Evolutionary conservation across 2,888 invertebrate genomes (phyloP).

Genomic region (Azorinus chamasolen): DNA sequence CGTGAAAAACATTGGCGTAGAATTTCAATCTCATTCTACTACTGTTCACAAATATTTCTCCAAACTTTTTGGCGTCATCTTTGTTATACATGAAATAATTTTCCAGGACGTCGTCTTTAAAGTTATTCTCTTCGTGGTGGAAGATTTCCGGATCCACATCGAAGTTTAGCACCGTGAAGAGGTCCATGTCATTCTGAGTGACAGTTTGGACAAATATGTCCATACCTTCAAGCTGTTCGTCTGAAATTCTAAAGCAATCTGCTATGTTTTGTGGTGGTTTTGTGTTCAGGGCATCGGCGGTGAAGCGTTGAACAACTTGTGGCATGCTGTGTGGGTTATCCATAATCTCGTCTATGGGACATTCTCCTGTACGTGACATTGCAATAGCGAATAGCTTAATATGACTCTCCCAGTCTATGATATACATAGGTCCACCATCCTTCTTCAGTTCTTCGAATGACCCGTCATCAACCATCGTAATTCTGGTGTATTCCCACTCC

Average conservation of each 20-base stretch:
- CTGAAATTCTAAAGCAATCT: background rate
- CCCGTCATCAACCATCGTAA: constrained; percentile 9
- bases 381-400: no score
- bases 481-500: constrained; percentile 6
- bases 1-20: constrained; percentile 19
- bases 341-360: background rate
- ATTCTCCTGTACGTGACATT: background rate
- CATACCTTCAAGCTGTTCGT: constrained; percentile 4
- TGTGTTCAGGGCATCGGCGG: no score
- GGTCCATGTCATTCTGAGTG: constrained; percentile 18
- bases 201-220: constrained; percentile 23
- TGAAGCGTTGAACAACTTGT: no score
- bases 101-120: constrained; percentile 1
- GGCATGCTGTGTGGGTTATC: background rate
- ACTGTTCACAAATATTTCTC: constrained; percentile 2
- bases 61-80: constrained; percentile 12
- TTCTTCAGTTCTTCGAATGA: constrained; percentile 4
- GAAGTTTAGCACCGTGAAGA: constrained; percentile 9
- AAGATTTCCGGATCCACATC: constrained; percentile 7
- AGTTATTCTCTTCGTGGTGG: background rate
- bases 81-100: constrained; percentile 6
- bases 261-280: no score
- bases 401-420: no score
- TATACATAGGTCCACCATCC: background rate
- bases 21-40: constrained; percentile 14